These are phyloP conservation scores for Abrostola tripartita DNA, from an alignment of 2,888 invertebrate genomes.

Conservation along the genomic window DNA sequence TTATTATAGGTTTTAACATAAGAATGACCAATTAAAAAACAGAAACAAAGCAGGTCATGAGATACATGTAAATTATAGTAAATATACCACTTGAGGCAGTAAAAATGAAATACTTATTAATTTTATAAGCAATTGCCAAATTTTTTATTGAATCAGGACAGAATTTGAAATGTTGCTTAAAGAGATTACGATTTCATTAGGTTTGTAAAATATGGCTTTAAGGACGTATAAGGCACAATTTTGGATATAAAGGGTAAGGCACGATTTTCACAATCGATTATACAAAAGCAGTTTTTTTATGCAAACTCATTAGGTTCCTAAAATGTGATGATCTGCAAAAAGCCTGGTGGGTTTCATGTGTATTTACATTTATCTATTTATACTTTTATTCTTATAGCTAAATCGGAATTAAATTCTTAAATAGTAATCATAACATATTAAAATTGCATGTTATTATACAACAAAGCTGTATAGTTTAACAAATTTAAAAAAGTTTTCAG, in stretches of 20 bases:
- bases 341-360: slow-evolving; percentile 75
- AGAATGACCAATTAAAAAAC: slow-evolving; percentile 7
- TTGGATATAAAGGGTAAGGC: slow-evolving; percentile 57
- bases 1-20: slow-evolving; percentile 33
- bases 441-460: slow-evolving; percentile 70
- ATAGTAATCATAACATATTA: slow-evolving; percentile 59
- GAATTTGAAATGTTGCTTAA: background rate
- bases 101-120: too few relatives aligned
- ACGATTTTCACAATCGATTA: slow-evolving; percentile 55
- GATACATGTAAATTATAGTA: background rate
- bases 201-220: slow-evolving; percentile 16
- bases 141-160: too few relatives aligned
- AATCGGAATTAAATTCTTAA: slow-evolving; percentile 47
- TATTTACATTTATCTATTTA: slow-evolving; percentile 68
- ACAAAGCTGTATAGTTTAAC: slow-evolving; percentile 62
- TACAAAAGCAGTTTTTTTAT: slow-evolving; percentile 37
- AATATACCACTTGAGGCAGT: too few relatives aligned
- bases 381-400: slow-evolving; percentile 37
- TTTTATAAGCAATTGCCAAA: too few relatives aligned
- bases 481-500: slow-evolving; percentile 59
- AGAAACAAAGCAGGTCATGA: slow-evolving; percentile 7
- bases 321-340: slow-evolving; percentile 62
- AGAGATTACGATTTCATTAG: background rate
- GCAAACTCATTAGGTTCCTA: slow-evolving; percentile 35
- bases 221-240: slow-evolving; percentile 63